These are phyloP conservation scores for Lasioglossum calceatum DNA, from an alignment of 2,888 invertebrate species.

Conservation along the genomic window DNA sequence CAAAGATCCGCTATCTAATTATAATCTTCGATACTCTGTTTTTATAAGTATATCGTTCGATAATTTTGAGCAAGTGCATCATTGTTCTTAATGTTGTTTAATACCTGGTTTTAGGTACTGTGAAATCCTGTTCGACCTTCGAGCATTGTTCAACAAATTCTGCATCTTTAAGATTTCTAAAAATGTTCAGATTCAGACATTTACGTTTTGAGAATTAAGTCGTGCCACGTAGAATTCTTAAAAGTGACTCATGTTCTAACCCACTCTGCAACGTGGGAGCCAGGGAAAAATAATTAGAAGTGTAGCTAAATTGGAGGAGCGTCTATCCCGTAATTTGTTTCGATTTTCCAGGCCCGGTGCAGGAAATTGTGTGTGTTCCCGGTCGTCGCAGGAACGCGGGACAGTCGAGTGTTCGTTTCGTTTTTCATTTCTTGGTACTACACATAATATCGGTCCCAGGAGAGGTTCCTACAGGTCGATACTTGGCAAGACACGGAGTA, in stretches of 20 bases:
- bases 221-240: no score
- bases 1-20: no score
- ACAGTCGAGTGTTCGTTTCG: slow-evolving; percentile 40
- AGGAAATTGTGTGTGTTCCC: background rate
- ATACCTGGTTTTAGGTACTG: no score
- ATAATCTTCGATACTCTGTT: background rate
- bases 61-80: background rate
- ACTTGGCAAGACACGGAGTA: slow-evolving; percentile 61
- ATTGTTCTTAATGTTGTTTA: background rate
- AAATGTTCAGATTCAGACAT: no score
- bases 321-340: background rate
- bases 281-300: background rate
- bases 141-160: no score
- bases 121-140: no score
- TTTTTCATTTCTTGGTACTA: slow-evolving; percentile 53
- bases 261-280: background rate
- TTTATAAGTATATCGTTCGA: background rate
- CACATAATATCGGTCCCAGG: slow-evolving; percentile 65
- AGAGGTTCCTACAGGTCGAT: slow-evolving; percentile 62
- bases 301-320: background rate
- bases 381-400: slow-evolving; percentile 25
- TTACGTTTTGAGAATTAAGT: no score
- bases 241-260: no score
- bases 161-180: no score
- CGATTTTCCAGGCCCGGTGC: background rate